Conservation (phyloP, 2,797 vertebrate genomes). For the Amniataba percoides region DNA sequence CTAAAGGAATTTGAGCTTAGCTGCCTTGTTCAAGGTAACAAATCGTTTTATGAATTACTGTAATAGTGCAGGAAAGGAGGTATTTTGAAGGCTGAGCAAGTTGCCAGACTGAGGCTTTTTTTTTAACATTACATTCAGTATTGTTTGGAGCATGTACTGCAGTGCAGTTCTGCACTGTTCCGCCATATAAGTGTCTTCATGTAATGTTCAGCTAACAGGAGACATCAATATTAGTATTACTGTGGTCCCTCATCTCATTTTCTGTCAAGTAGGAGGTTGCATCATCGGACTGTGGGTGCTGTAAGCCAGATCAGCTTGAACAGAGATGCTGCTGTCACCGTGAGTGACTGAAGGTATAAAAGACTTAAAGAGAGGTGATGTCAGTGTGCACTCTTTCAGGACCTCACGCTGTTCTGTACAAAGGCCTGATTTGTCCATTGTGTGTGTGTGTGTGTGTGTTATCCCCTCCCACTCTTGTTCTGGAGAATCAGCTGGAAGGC, state of each 20-base stretch:
- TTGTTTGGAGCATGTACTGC: not conserved
- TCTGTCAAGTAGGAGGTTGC: not conserved
- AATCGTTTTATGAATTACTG: slow-evolving; percentile 29
- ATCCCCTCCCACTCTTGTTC: slow-evolving; percentile 60
- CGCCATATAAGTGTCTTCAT: not conserved
- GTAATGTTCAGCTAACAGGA: slow-evolving; percentile 12
- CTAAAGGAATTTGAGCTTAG: slow-evolving; percentile 21
- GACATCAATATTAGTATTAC: not conserved
- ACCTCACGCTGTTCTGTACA: slow-evolving; percentile 56
- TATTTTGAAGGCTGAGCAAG: slow-evolving; percentile 24
- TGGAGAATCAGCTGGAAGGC: slow-evolving; percentile 82
- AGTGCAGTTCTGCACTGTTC: not conserved
- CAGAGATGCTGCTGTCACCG: slow-evolving; percentile 43
- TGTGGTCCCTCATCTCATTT: not conserved
- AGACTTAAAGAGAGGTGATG: slow-evolving; percentile 58
- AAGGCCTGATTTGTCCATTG: slow-evolving; percentile 59
- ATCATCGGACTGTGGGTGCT: not conserved
- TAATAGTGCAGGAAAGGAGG: not conserved
- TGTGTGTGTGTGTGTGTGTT: slow-evolving; percentile 43
- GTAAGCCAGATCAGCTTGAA: slow-evolving; percentile 27
- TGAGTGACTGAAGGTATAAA: slow-evolving; percentile 56
- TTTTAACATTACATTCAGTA: slow-evolving; percentile 7
- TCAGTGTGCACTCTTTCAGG: slow-evolving; percentile 51
- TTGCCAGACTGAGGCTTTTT: not conserved
- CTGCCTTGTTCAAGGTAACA: slow-evolving; percentile 30